Percentiles rank a stretch among this genome's conserved stretches.
Conservation (phyloP, 2,797 vertebrate species). For the Peromyscus eremicus region DNA sequence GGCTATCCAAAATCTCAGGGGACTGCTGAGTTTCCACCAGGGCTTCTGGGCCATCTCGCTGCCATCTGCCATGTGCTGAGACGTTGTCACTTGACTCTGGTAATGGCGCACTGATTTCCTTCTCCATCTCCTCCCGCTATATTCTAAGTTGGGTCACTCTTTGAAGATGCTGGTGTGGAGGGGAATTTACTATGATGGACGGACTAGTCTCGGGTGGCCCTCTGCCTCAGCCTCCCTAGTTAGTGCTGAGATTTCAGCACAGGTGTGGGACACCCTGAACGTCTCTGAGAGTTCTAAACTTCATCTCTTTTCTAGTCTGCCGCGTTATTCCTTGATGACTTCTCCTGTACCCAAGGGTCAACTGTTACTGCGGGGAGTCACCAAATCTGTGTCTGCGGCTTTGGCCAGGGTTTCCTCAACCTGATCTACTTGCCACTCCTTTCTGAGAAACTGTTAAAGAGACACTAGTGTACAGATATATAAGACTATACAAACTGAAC, state of each 20-base stretch:
- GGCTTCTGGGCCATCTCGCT: background rate
- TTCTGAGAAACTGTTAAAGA: background rate
- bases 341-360: background rate
- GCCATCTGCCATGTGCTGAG: background rate
- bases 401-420: background rate
- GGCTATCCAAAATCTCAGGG: background rate
- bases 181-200: background rate
- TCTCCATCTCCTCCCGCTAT: background rate
- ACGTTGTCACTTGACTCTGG: background rate
- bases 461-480: background rate
- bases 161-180: background rate
- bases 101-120: background rate
- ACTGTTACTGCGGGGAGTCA: background rate
- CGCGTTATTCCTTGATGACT: background rate
- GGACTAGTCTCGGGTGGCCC: background rate
- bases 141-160: background rate
- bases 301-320: background rate
- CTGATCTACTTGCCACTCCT: background rate
- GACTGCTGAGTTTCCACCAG: background rate
- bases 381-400: background rate
- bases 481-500: background rate
- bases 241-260: background rate
- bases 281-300: background rate
- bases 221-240: background rate
- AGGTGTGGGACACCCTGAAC: too few relatives aligned